phyloP scores from a whole-genome alignment of 2,888 invertebrate genomes.

The Orgyia antiqua region DNA sequence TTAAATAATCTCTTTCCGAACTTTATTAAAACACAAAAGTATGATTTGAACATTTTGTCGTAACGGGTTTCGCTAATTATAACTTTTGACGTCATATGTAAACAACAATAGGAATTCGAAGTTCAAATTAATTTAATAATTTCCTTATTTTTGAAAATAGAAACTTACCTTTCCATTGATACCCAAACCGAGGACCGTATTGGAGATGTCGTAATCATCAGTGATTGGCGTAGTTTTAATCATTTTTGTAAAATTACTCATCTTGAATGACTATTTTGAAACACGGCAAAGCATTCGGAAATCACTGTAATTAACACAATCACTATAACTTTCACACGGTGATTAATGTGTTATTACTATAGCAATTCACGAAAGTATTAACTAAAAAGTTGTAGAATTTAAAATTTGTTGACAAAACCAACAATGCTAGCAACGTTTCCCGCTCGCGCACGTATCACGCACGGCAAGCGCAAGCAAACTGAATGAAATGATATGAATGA shows the following conservation, averaged over 20 bases:
- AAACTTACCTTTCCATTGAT: conserved; percentile 93
- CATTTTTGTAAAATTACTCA: conserved; percentile 60
- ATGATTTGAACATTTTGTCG: no score
- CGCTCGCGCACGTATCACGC: background rate
- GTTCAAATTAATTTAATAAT: conserved; percentile 5
- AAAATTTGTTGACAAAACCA: conserved; percentile 7
- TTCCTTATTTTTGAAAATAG: conserved; percentile 10
- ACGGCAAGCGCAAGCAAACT: conserved; percentile 18
- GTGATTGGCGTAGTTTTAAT: conserved; percentile 90
- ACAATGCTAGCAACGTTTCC: no score
- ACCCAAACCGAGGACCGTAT: conserved; percentile 95
- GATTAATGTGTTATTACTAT: background rate
- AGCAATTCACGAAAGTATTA: background rate
- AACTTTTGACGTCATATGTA: conserved; percentile 45
- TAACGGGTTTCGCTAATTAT: no score
- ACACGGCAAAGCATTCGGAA: conserved; percentile 27
- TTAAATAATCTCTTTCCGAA: no score
- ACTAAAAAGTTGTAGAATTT: background rate
- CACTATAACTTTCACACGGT: conserved; percentile 23
- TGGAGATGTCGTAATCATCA: conserved; percentile 94
- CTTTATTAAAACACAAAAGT: no score
- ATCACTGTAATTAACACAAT: conserved; percentile 23
- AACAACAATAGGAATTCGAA: conserved; percentile 30
- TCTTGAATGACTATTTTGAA: conserved; percentile 37
- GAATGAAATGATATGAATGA: conserved; percentile 9